Evolutionary conservation across 2,797 vertebrate species (phyloP), one percentile per base, ranked within the genome.

Genomic region (Lerista edwardsae): DNA sequence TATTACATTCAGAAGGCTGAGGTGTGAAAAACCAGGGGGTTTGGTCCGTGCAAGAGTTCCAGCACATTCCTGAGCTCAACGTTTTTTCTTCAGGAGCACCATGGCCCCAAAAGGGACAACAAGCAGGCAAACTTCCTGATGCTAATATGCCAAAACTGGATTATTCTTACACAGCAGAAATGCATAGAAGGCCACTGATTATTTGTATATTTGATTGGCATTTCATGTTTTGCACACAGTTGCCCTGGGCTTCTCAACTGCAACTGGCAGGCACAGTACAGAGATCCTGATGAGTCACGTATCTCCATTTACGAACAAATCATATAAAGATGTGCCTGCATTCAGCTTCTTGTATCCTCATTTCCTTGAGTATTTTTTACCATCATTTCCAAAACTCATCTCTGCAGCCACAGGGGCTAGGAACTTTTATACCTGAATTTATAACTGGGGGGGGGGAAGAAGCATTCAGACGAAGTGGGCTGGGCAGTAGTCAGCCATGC

Each of bases 31-130:
- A 82, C 51, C 34, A 83, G 59, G 73, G 75, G 68, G 80, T 69
- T 82, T 86, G 5, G 0, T 57, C 76, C 84, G 86, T 82, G 83
- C 80, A 1, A 65, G 88, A 81, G 80, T 87, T 65, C 72, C 76
- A n/a, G 59, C 51, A 73, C 79, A 84, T n/a, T 62, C 55, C 68
- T 1, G 31, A 82, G 80, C 62, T 86, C 86, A 79, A 80, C 47
- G 84, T 82, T 39, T 23, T 31, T 51, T 3, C 65, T 75, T 82
- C 44, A 74, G 84, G 67, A 87, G 82, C 14, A 25, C 41, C 12
- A 51, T 61, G 51, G 62, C 29, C 25, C 19, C 25, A 67, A 11
- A 27, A 67, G 75, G 77, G 44, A 62, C 25, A 55, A 55, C 14
- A 55, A 55, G 51, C 51, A n/a, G 61, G 73, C 3, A 9, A 44